These are phyloP conservation scores for Nephila pilipes DNA, from an alignment of 1,140 invertebrate genomes.

Conservation along the genomic window DNA sequence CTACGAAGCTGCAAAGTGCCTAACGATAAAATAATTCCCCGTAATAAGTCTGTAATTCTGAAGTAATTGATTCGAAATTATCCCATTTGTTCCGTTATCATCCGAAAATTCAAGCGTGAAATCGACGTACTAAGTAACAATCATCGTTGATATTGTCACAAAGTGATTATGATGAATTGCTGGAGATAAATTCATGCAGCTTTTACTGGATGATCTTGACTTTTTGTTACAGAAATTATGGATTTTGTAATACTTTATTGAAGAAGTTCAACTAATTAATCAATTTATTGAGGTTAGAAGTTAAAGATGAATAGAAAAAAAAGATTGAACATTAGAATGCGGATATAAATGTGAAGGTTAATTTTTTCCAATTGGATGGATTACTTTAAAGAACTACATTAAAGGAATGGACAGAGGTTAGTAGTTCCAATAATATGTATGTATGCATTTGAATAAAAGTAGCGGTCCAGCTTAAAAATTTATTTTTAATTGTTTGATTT, in stretches of 20 bases:
- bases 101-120: neutral
- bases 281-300: neutral
- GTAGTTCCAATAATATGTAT: too few relatives aligned
- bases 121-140: conserved; percentile 5
- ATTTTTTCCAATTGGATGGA: too few relatives aligned
- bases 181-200: neutral
- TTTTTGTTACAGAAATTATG: neutral
- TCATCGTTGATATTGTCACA: neutral
- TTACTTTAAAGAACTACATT: too few relatives aligned
- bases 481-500: too few relatives aligned
- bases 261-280: neutral
- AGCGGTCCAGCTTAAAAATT: too few relatives aligned
- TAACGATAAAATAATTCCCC: conserved; percentile 26
- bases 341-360: too few relatives aligned
- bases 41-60: conserved; percentile 1
- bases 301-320: neutral
- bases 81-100: conserved; percentile 29
- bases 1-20: neutral
- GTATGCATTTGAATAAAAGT: too few relatives aligned
- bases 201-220: neutral
- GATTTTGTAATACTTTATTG: neutral
- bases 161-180: conserved; percentile 13
- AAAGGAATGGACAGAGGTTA: too few relatives aligned
- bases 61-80: conserved; percentile 54
- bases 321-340: too few relatives aligned